Evolutionary conservation across 2,113 vertebrate genomes (phyloP).

Genomic region (Jacana jacana): DNA sequence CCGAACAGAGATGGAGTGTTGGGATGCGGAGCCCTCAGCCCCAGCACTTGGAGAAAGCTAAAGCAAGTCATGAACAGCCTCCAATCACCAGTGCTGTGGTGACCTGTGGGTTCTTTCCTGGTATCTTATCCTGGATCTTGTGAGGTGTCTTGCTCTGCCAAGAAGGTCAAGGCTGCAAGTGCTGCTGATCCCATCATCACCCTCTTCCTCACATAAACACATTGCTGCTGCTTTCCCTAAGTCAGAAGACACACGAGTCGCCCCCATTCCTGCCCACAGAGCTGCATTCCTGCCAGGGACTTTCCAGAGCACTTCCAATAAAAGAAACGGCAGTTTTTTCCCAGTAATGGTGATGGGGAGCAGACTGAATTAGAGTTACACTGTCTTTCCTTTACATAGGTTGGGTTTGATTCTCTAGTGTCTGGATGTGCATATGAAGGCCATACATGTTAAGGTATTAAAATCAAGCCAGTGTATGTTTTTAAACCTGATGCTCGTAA

Average conservation of each 20-base stretch:
- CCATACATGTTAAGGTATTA: accelerated
- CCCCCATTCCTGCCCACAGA: not conserved
- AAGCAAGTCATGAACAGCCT: not conserved
- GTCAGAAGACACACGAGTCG: not conserved
- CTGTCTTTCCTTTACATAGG: accelerated
- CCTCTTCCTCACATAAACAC: not conserved
- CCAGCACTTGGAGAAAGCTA: not conserved
- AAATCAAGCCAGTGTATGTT: not conserved
- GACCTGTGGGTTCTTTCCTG: not conserved
- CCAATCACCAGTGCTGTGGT: not conserved
- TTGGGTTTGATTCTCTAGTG: not conserved
- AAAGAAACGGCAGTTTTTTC: not conserved
- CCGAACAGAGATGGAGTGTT: not conserved
- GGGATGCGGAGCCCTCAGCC: not conserved
- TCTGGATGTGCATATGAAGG: not conserved
- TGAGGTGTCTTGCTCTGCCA: not conserved
- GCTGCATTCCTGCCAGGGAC: not conserved
- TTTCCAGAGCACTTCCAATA: not conserved
- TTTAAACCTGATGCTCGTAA: not conserved
- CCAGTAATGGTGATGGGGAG: not conserved
- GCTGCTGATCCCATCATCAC: not conserved
- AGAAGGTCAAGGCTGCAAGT: not conserved
- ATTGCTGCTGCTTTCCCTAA: not conserved
- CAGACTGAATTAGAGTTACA: not conserved
- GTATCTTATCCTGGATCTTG: not conserved